phyloP scores from a whole-genome alignment of 2,797 vertebrate species.

The Tragelaphus oryx region DNA sequence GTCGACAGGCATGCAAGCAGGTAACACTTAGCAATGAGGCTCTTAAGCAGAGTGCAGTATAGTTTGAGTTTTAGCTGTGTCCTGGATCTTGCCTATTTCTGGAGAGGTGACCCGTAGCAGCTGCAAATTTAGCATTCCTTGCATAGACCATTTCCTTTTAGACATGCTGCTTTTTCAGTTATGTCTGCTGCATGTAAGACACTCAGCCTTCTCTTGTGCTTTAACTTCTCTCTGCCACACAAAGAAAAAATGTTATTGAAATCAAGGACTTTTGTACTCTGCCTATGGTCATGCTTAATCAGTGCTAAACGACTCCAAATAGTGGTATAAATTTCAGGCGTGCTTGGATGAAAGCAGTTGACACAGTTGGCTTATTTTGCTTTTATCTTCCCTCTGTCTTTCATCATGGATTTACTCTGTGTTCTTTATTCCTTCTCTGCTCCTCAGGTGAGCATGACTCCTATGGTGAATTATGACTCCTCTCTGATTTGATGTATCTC shows the following conservation, averaged over 20 bases:
- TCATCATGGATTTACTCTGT: neutral
- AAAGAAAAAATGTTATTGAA: constrained; percentile 20
- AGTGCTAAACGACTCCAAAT: neutral
- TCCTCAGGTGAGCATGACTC: neutral
- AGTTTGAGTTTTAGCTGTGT: neutral
- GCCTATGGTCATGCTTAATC: neutral
- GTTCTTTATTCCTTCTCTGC: neutral
- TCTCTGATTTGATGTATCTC: neutral
- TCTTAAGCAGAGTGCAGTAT: neutral
- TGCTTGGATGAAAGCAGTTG: neutral
- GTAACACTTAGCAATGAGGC: constrained; percentile 77
- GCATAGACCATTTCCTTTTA: neutral
- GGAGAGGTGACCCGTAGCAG: neutral
- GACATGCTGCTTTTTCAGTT: constrained; percentile 28
- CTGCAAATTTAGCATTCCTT: neutral
- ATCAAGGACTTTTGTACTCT: neutral
- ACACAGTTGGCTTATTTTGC: neutral
- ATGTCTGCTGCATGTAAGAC: neutral
- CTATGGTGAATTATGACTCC: neutral
- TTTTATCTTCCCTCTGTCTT: neutral
- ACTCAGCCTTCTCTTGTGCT: neutral
- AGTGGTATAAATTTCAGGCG: neutral
- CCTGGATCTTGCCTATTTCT: neutral
- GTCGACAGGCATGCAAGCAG: constrained; percentile 94
- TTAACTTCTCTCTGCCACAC: neutral